phyloP scores from a whole-genome alignment of 2,888 invertebrate genomes.

The Pseudeuparius sepicola region DNA sequence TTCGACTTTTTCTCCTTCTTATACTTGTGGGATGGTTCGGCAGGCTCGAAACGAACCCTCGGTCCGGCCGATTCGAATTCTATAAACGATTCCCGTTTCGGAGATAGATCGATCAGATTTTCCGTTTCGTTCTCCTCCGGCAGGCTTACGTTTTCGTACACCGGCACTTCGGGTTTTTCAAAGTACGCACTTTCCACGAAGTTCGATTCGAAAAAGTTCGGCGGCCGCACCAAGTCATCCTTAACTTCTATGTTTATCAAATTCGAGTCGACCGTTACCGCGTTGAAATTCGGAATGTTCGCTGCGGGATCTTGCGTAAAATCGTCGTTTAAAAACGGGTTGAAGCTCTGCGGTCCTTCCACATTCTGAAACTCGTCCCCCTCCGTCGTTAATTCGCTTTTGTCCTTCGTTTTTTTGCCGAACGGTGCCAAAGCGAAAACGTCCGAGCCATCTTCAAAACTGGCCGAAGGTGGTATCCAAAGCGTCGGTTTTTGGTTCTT shows the following conservation, averaged over 20 bases:
- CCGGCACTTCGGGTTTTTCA: too few relatives aligned
- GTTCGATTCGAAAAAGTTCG: conserved; percentile 33
- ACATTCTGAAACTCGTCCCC: background rate
- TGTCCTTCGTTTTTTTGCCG: conserved; percentile 31
- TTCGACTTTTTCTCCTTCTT: conserved; percentile 42
- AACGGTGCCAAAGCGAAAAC: conserved; percentile 66
- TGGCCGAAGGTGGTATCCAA: conserved; percentile 36
- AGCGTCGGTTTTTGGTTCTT: conserved; percentile 27
- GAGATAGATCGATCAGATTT: conserved; percentile 19
- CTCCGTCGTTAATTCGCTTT: conserved; percentile 2
- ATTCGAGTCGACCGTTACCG: conserved; percentile 32
- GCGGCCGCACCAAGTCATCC: conserved; percentile 17
- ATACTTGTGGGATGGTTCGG: conserved; percentile 30
- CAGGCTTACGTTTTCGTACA: background rate
- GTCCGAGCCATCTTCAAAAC: conserved; percentile 44
- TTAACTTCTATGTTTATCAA: conserved; percentile 28
- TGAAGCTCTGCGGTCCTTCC: conserved; percentile 21
- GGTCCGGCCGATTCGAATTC: background rate
- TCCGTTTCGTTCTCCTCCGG: conserved; percentile 1
- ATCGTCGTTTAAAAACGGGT: conserved; percentile 33
- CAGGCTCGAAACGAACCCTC: too few relatives aligned
- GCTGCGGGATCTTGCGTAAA: conserved; percentile 17
- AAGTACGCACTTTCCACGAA: conserved; percentile 19
- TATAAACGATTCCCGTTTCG: background rate
- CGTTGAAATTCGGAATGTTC: conserved; percentile 32